Conservation (phyloP, 1,140 invertebrate species). For the Melipona quadrifasciata region DNA sequence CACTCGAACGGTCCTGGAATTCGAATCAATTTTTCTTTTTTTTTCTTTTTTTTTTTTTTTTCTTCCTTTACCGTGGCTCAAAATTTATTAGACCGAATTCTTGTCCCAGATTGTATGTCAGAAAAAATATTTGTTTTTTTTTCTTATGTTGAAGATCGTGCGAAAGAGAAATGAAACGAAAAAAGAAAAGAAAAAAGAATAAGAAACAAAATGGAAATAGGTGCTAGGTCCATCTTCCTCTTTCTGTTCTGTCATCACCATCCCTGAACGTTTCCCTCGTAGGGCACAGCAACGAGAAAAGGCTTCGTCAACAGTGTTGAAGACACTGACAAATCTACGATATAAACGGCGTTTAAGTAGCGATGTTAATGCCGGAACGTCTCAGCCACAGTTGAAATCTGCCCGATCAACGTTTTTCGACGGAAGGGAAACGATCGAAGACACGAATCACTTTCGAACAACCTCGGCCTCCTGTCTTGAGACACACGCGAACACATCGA, state of each 20-base stretch:
- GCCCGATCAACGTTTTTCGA: slow-evolving; percentile 42
- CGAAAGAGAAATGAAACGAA: background rate
- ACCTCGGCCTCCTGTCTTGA: slow-evolving; percentile 34
- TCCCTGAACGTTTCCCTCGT: slow-evolving; percentile 66
- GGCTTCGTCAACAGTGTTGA: slow-evolving; percentile 45
- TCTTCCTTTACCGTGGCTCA: background rate
- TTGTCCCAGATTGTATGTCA: background rate
- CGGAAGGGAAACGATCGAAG: slow-evolving; percentile 38
- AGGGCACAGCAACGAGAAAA: slow-evolving; percentile 58
- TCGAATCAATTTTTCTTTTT: background rate
- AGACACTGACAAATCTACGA: slow-evolving; percentile 45
- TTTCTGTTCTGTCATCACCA: slow-evolving; percentile 63
- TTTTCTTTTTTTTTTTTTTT: background rate
- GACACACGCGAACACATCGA: slow-evolving; percentile 38
- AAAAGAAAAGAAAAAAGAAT: background rate
- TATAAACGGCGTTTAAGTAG: slow-evolving; percentile 55
- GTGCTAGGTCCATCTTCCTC: slow-evolving; percentile 58
- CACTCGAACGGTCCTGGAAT: background rate
- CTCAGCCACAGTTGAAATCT: slow-evolving; percentile 51
- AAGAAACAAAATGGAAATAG: slow-evolving; percentile 54
- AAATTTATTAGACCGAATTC: background rate
- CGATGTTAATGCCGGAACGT: slow-evolving; percentile 46
- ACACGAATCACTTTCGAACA: slow-evolving; percentile 36
- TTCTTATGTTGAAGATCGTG: background rate
- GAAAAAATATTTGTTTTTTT: background rate